phyloP scores from a whole-genome alignment of 1,140 invertebrate genomes.

The Platorchestia sp. region DNA sequence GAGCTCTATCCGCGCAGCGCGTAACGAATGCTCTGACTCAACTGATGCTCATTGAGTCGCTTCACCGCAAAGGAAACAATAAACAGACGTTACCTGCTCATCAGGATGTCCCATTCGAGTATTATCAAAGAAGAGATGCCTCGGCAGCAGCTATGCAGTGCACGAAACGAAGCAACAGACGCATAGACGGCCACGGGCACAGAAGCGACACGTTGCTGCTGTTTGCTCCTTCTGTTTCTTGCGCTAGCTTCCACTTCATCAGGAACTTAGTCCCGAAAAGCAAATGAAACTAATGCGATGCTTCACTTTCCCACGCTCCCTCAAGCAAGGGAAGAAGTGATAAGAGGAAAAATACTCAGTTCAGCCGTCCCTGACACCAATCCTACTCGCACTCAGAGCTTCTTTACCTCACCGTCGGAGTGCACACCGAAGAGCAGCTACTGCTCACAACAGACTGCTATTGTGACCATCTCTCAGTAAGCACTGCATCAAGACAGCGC shows the following conservation, averaged over 20 bases:
- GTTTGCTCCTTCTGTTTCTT: not conserved
- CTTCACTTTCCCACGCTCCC: too few relatives aligned
- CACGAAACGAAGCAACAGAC: not conserved
- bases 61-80: too few relatives aligned
- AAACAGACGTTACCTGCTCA: too few relatives aligned
- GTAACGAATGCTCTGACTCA: too few relatives aligned
- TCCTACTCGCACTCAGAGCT: not conserved
- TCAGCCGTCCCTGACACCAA: not conserved
- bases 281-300: not conserved
- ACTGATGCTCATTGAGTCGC: too few relatives aligned
- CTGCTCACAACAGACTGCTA: not conserved
- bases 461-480: not conserved
- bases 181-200: not conserved
- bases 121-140: too few relatives aligned
- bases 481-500: too few relatives aligned
- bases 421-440: not conserved
- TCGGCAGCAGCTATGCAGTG: too few relatives aligned
- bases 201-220: too few relatives aligned
- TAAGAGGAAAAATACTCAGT: not conserved
- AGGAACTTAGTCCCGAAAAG: not conserved
- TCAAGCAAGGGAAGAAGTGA: not conserved
- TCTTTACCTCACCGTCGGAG: not conserved
- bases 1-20: not conserved
- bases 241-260: not conserved
- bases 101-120: too few relatives aligned